These are phyloP conservation scores for Andricus grossulariae DNA, from an alignment of 1,140 invertebrate genomes.

Conservation along the genomic window DNA sequence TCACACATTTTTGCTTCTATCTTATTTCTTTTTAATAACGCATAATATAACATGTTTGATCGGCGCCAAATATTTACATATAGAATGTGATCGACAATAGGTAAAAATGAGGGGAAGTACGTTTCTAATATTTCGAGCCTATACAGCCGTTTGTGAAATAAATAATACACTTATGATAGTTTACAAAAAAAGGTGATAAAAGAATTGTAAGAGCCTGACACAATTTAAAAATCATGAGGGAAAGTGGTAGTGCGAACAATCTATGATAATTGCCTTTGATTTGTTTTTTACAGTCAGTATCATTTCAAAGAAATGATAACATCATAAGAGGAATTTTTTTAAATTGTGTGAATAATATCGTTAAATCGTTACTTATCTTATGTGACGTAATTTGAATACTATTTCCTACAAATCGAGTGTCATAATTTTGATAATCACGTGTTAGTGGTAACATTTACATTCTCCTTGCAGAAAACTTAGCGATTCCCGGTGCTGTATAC, in stretches of 20 bases:
- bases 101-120: conserved; percentile 38
- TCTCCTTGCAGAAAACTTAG: conserved; percentile 8
- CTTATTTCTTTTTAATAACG: too few species aligned
- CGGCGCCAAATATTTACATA: conserved; percentile 53
- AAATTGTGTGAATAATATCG: not conserved
- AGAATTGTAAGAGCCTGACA: not conserved
- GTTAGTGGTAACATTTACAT: conserved; percentile 25
- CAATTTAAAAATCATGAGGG: conserved; percentile 10
- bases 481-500: not conserved
- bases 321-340: not conserved
- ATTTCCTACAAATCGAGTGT: conserved; percentile 14
- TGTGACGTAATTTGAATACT: conserved; percentile 4
- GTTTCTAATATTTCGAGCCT: conserved; percentile 3
- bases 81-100: conserved; percentile 51
- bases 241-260: not conserved
- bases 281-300: conserved; percentile 11
- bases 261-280: not conserved
- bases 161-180: conserved; percentile 27
- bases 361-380: conserved; percentile 3
- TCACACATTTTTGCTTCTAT: too few species aligned
- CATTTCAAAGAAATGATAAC: conserved; percentile 1
- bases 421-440: conserved; percentile 6
- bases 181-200: conserved; percentile 17
- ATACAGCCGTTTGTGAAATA: conserved; percentile 14
- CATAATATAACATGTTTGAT: conserved; percentile 1